These are phyloP conservation scores for Aegotheles bennettii DNA, from an alignment of 2,113 vertebrate species.

Conservation along the genomic window DNA sequence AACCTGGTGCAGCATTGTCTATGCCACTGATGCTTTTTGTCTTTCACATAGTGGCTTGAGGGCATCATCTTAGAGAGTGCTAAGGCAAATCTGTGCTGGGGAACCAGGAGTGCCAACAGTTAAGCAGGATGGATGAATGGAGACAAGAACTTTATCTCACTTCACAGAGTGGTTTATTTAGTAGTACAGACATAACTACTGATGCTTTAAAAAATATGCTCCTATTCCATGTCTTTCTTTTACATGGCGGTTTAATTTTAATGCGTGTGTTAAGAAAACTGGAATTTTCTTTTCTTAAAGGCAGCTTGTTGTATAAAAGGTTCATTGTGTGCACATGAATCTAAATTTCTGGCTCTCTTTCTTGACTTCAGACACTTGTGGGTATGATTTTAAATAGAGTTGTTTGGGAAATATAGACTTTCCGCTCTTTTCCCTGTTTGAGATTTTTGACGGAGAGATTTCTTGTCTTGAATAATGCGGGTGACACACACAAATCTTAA, in stretches of 20 bases:
- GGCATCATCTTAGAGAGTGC: background rate
- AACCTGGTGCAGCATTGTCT: background rate
- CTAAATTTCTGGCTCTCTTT: background rate
- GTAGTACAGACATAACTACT: background rate
- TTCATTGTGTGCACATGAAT: background rate
- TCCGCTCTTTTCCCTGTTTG: background rate
- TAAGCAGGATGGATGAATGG: background rate
- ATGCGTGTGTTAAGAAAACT: background rate
- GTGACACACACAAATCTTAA: background rate
- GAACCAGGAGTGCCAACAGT: background rate
- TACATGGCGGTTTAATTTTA: background rate
- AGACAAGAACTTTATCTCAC: background rate
- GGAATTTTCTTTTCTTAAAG: background rate
- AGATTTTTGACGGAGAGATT: background rate
- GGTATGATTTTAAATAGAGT: background rate
- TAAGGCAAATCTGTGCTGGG: background rate
- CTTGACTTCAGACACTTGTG: background rate
- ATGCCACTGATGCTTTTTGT: background rate
- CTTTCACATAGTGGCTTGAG: background rate
- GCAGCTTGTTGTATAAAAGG: background rate
- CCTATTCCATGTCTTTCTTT: background rate
- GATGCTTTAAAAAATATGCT: background rate
- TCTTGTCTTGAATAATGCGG: background rate
- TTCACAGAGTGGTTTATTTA: background rate
- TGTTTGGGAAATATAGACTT: background rate